phyloP scores from a whole-genome alignment of 1,140 invertebrate species.

The Aphis craccivora region DNA sequence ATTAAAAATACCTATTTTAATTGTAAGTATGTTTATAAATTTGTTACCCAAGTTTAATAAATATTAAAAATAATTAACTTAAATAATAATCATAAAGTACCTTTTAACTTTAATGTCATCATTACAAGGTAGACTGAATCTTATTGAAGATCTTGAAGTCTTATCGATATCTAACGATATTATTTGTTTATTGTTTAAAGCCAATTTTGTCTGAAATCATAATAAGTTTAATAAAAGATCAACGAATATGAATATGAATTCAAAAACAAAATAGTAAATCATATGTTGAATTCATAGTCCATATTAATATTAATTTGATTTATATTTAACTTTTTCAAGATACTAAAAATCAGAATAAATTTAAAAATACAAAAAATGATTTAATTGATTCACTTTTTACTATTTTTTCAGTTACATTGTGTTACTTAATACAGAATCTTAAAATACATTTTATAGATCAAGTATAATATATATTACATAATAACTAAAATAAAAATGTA shows the following conservation, averaged over 20 bases:
- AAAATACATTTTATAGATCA: neutral
- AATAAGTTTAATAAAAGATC: neutral
- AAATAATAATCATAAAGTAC: neutral
- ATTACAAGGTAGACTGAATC: slow-evolving; percentile 30
- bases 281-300: neutral
- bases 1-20: no score
- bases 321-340: neutral
- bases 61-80: neutral
- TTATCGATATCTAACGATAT: neutral
- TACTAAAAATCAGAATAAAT: neutral
- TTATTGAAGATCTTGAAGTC: neutral
- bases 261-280: neutral
- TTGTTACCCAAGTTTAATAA: neutral
- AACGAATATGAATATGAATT: neutral
- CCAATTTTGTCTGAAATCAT: slow-evolving; percentile 15
- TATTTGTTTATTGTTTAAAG: neutral
- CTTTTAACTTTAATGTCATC: neutral
- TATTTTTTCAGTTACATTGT: neutral
- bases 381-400: neutral
- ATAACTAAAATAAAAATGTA: neutral
- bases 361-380: neutral
- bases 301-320: neutral
- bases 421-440: neutral
- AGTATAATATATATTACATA: neutral
- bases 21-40: no score